Evolutionary conservation across 1,140 invertebrate genomes (phyloP), one percentile per base, ranked within the genome.

Genomic region (Cydia strobilella): DNA sequence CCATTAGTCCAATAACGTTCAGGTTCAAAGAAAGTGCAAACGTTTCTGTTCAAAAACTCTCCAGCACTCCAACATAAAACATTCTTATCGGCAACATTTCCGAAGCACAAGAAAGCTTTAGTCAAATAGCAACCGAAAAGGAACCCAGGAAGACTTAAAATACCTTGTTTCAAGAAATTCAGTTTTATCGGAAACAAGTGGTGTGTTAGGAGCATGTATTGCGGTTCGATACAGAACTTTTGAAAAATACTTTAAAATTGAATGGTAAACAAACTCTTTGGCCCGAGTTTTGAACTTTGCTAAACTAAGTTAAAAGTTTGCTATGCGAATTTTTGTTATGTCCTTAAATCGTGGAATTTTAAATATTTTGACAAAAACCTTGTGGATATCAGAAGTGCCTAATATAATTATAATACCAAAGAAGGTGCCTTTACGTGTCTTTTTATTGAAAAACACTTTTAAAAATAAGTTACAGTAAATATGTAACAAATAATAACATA

Each of bases 1-100:
- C 27, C 65, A 69, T 69, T 69, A 69, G 27, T 69, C 31, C 65
- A 69, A 74, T 74, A 77, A 77, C 25, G 54, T 73, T 76, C 63
- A 13, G 48, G 35, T 79, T 80, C 74, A 79, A 80, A 77, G 75
- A 79, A 77, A 75, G 77, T 75, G 74, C 78, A 69, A 77, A 73
- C 72, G 75, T 74, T 79, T 79, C 73, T 66, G 77, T 23, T 75
- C 74, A 78, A 75, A 77, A 80, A 75, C 54, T 59, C 54, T 59
- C 54, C 59, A 71, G 48, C 74, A 76, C 79, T 79, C 66, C 66
- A 77, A 74, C 77, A 66, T 80, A 79, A 80, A 80, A 77, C 77
- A 80, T 80, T 80, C 77, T 78, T 76, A 80, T 77, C 77, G 75
- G 66, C 35, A 79, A 77, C 75, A 76, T 74, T 76, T 75, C 15